phyloP scores from a whole-genome alignment of 2,888 invertebrate species.

The Clepsis dumicolana region DNA sequence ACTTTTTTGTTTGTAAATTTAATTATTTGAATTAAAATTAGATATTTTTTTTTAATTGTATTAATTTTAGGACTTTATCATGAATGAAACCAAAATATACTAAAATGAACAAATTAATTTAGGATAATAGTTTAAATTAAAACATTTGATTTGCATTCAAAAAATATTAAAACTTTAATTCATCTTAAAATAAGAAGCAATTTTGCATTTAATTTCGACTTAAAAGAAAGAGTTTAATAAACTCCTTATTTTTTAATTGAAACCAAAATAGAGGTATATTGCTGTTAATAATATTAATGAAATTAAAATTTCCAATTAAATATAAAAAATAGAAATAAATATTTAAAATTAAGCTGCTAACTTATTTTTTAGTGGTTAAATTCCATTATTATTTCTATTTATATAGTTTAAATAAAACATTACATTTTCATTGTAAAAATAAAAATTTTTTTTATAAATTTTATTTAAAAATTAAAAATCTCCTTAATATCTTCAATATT shows the following conservation, averaged over 20 bases:
- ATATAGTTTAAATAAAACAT: constrained; percentile 88
- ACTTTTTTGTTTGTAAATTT: constrained; percentile 65
- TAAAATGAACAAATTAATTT: constrained; percentile 70
- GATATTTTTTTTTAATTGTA: constrained; percentile 81
- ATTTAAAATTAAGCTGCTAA: constrained; percentile 87
- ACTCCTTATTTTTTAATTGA: constrained; percentile 86
- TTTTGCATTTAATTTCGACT: constrained; percentile 78
- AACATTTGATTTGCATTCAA: constrained; percentile 78
- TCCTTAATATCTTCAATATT: constrained; percentile 78
- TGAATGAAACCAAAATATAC: constrained; percentile 78
- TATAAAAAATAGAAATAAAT: constrained; percentile 75
- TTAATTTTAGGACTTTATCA: constrained; percentile 77
- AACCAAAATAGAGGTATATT: constrained; percentile 88
- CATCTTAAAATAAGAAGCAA: constrained; percentile 87
- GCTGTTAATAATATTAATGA: constrained; percentile 89
- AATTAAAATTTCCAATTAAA: constrained; percentile 81
- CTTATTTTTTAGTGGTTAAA: constrained; percentile 85
- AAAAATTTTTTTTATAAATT: constrained; percentile 67
- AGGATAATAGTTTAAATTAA: constrained; percentile 72
- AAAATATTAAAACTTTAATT: constrained; percentile 68
- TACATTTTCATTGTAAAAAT: constrained; percentile 89
- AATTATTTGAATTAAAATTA: constrained; percentile 63
- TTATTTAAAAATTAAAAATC: constrained; percentile 62
- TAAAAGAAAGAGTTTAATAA: constrained; percentile 73
- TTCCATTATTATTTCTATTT: constrained; percentile 83